Percentiles rank a stretch among this genome's conserved stretches.
Evolutionary conservation across 1,140 invertebrate genomes (phyloP).

Genomic region (Phymastichus coffea): DNA sequence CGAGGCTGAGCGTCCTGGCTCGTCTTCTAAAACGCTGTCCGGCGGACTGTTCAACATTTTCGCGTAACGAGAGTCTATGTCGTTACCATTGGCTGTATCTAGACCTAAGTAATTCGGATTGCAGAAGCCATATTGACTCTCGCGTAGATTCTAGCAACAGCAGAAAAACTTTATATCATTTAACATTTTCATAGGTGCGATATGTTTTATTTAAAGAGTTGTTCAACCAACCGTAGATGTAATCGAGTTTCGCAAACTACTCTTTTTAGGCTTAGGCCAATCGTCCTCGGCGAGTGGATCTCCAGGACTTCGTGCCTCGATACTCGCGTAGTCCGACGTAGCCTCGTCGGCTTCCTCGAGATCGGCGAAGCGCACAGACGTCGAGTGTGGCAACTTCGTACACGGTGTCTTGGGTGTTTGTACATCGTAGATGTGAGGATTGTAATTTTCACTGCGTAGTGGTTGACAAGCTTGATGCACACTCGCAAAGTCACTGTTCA

Average conservation of each 20-base stretch:
- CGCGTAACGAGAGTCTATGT: constrained; percentile 49
- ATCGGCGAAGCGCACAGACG: constrained; percentile 64
- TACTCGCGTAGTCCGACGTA: constrained; percentile 76
- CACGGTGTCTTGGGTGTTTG: constrained; percentile 63
- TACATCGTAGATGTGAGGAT: constrained; percentile 59
- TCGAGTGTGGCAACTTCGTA: constrained; percentile 65
- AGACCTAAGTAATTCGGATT: constrained; percentile 75
- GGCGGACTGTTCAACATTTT: constrained; percentile 58
- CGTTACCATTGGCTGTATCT: constrained; percentile 45
- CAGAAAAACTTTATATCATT: too few species aligned
- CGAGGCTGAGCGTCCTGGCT: constrained; percentile 52
- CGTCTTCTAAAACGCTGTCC: constrained; percentile 58
- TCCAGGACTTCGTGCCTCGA: constrained; percentile 62
- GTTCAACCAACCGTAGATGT: not conserved
- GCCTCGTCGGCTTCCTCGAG: constrained; percentile 66
- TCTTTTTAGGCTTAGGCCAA: constrained; percentile 53
- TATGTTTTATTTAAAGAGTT: too few species aligned
- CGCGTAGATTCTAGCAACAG: constrained; percentile 53
- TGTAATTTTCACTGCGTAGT: constrained; percentile 61
- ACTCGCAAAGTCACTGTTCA: constrained; percentile 49
- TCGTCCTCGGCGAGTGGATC: constrained; percentile 57
- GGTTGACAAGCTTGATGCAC: constrained; percentile 57
- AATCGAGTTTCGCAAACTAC: not conserved
- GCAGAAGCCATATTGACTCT: constrained; percentile 65
- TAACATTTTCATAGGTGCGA: too few species aligned